These are phyloP conservation scores for Amaurobius ferox DNA, from an alignment of 2,888 invertebrate species.

Conservation along the genomic window DNA sequence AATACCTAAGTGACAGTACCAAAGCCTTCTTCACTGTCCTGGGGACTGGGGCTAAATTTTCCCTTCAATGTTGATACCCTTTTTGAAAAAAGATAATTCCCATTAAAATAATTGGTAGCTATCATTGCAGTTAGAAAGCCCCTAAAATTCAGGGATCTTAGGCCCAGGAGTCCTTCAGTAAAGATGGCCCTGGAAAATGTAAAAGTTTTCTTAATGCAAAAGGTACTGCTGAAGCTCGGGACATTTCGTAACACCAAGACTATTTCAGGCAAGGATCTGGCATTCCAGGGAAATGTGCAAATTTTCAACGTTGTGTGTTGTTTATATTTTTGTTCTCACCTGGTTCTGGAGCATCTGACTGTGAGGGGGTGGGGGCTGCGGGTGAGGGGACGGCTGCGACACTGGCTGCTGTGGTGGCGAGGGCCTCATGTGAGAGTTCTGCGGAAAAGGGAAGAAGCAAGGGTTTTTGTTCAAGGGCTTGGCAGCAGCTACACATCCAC, in stretches of 20 bases:
- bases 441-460: slow-evolving; percentile 72
- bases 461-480: slow-evolving; percentile 54
- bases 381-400: slow-evolving; percentile 91
- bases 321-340: slow-evolving; percentile 77
- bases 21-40: too few relatives aligned
- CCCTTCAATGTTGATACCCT: too few relatives aligned
- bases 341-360: slow-evolving; percentile 89
- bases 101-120: too few relatives aligned
- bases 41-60: too few relatives aligned
- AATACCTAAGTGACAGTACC: too few relatives aligned
- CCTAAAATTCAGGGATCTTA: too few relatives aligned
- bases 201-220: neutral
- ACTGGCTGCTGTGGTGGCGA: slow-evolving; percentile 83
- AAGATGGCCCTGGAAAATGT: too few relatives aligned
- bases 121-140: too few relatives aligned
- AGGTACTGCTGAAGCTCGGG: neutral
- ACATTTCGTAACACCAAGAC: neutral
- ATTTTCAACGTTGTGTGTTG: neutral
- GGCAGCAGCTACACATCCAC: slow-evolving; percentile 60
- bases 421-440: slow-evolving; percentile 80
- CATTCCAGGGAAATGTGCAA: slow-evolving; percentile 16
- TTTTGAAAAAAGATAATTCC: too few relatives aligned
- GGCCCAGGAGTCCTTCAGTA: too few relatives aligned
- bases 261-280: slow-evolving; percentile 15
- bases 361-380: slow-evolving; percentile 88